Evolutionary conservation across 2,888 invertebrate genomes (phyloP).

Genomic region (Dilophus febrilis): DNA sequence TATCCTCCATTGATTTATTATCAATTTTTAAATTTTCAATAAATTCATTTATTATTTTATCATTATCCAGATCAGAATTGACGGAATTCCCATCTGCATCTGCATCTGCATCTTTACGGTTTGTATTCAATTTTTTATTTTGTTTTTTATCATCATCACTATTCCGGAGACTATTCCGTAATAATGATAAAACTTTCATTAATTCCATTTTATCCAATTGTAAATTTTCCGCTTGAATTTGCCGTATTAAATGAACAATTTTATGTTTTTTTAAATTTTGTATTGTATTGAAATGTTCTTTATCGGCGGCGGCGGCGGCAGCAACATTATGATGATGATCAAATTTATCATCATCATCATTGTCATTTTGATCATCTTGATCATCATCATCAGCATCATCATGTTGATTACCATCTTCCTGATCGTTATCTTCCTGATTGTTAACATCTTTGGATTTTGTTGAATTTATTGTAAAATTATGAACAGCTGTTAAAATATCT

Average conservation of each 20-base stretch:
- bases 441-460: too few species aligned
- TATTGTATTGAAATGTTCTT: too few species aligned
- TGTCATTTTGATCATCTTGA: too few species aligned
- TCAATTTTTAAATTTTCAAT: constrained; percentile 23
- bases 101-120: too few species aligned
- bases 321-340: not conserved
- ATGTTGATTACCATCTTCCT: too few species aligned
- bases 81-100: too few species aligned
- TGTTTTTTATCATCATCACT: too few species aligned
- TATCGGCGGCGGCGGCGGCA: constrained; percentile 8
- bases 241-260: constrained; percentile 11
- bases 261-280: constrained; percentile 10
- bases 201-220: constrained; percentile 21
- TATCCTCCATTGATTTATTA: constrained; percentile 9
- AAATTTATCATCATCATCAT: too few species aligned
- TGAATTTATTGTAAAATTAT: constrained; percentile 2
- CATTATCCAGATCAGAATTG: constrained; percentile 14
- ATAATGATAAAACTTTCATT: constrained; percentile 18
- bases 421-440: too few species aligned
- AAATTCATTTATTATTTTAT: constrained; percentile 23
- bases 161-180: constrained; percentile 20
- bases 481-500: constrained; percentile 22
- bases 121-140: not conserved
- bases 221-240: constrained; percentile 16
- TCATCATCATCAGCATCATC: not conserved